Base-by-base conservation (phyloP, 1,140 invertebrate species). In the Lineus longissimus region DNA sequence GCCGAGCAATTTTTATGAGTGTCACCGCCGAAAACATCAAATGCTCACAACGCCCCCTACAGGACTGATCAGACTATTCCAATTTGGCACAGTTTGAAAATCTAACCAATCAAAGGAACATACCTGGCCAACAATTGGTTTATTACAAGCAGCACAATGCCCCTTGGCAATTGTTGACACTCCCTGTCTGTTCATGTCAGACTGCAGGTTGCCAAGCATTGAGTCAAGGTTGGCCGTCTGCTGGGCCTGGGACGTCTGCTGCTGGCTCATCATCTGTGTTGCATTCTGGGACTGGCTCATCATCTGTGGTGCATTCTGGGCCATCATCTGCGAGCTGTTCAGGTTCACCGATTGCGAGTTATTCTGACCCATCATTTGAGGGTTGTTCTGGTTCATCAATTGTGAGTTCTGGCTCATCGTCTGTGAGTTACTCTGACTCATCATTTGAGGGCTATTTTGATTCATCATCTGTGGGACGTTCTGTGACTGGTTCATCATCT, bases 151-250 rank as follows among this genome's bases (percentile, higher is more conserved):
- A 76, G 88, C 94, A 88, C 96, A 98, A 84, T 94, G 95, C 71
- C 96, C 97, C 84, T 98, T 98, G 76, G 97, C 93, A 64, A 94
- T 94, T 23, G 94, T 96, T 79, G 91, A 95, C 31, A 98, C 91
- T 82, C 96, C 96, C 87, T 98, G 95, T 78, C 92, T 89, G 83
- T 91, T 79, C 70, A 83, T 78, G 64, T 84, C 81, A 23, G 76
- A 74, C 78, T 94, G 91, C 68, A 97, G 86, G 69, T 92, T 91
- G 45, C 91, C 92, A 73, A 96, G 88, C 92, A 95, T 95, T 85
- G 89, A 91, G 86, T 96, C 93, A 80, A 95, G 87, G 79, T 92
- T 89, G 75, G 88, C 73, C 74, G 72, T 62, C 74, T 78, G 65
- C 75, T 67, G 70, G 70, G 65, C 51, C 51, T 67, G 66, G 61